Evolutionary conservation across 2,888 invertebrate species (phyloP).

Genomic region (Acleris laterana): DNA sequence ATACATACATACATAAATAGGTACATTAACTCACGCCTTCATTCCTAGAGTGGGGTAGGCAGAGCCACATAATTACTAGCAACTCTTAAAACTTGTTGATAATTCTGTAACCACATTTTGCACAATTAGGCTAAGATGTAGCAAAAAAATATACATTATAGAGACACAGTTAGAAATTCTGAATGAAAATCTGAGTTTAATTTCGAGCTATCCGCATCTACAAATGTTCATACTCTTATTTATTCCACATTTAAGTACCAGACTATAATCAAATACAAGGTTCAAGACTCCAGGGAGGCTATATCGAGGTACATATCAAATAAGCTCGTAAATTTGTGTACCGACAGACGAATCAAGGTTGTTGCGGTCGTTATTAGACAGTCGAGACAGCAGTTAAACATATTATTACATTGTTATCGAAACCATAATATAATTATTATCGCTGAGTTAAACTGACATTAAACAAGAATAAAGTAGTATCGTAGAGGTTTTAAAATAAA

Average conservation of each 20-base stretch:
- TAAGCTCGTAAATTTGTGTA: constrained; percentile 27
- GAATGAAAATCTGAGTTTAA: no score
- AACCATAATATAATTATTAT: constrained; percentile 7
- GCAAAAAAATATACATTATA: no score
- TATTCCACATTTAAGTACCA: constrained; percentile 10
- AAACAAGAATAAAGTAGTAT: neutral
- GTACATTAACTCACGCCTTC: no score
- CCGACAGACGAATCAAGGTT: constrained; percentile 14
- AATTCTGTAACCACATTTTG: no score
- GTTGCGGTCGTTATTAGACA: constrained; percentile 18
- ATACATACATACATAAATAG: no score
- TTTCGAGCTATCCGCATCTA: neutral
- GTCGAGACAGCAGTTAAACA: constrained; percentile 11
- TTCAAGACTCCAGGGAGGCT: constrained; percentile 5
- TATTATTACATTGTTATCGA: constrained; percentile 27
- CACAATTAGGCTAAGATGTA: no score
- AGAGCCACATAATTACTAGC: no score
- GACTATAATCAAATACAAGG: constrained; percentile 18
- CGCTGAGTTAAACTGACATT: neutral
- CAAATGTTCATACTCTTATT: neutral
- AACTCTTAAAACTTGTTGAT: no score
- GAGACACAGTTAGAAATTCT: no score
- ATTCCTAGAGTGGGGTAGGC: no score
- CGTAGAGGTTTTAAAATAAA: no score
- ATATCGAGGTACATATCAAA: constrained; percentile 30